phyloP scores from a whole-genome alignment of 2,888 invertebrate species.

The Lithosia quadra region DNA sequence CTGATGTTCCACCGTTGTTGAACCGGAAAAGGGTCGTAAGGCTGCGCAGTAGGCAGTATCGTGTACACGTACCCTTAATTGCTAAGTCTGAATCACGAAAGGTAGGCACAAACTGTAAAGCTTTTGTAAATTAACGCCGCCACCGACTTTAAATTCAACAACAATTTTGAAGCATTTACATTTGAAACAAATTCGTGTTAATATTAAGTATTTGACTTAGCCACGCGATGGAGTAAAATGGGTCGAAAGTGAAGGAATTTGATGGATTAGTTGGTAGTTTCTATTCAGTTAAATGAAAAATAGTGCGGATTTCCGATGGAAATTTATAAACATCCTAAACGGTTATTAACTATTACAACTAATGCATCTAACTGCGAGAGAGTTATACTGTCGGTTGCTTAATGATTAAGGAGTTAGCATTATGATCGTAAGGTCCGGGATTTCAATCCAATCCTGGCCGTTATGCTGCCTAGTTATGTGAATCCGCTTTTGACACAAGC shows the following conservation, averaged over 20 bases:
- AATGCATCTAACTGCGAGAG: too few species aligned
- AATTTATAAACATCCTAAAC: background rate
- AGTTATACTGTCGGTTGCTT: too few species aligned
- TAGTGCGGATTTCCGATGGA: background rate
- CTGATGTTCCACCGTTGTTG: too few species aligned
- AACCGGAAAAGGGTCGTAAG: background rate
- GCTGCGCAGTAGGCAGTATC: background rate
- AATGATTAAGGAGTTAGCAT: too few species aligned
- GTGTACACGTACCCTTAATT: constrained; percentile 21
- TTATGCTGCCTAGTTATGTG: too few species aligned
- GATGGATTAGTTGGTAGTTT: background rate
- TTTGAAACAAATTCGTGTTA: constrained; percentile 24
- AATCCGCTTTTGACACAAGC: too few species aligned
- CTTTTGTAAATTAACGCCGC: constrained; percentile 36
- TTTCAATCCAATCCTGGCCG: too few species aligned
- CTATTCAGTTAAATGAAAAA: background rate
- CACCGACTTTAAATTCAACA: constrained; percentile 36
- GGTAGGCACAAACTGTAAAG: constrained; percentile 12
- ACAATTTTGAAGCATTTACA: constrained; percentile 29
- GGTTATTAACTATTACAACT: background rate
- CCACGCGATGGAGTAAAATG: constrained; percentile 8
- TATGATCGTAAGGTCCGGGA: too few species aligned
- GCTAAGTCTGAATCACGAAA: constrained; percentile 39
- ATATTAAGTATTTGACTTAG: constrained; percentile 8
- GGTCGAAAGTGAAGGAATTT: background rate